These are phyloP conservation scores for Platalea minor DNA, from an alignment of 2,797 vertebrate species.

Conservation along the genomic window DNA sequence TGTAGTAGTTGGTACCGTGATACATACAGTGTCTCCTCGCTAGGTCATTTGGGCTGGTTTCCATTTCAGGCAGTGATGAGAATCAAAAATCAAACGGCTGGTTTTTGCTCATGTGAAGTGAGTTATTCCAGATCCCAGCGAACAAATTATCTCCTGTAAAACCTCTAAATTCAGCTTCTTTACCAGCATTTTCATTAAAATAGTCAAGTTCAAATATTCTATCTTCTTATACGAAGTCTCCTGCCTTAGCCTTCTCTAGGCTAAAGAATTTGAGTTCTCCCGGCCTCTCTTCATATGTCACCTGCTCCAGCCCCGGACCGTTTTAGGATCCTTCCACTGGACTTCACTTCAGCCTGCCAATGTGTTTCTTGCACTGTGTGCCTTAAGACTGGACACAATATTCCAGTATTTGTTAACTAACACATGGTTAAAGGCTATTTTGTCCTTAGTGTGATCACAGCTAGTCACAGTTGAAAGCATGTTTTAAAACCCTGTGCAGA, in stretches of 20 bases:
- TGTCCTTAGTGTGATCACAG: neutral
- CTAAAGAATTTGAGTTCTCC: neutral
- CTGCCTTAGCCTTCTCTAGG: neutral
- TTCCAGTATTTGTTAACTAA: neutral
- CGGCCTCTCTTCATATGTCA: neutral
- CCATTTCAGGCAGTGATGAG: neutral
- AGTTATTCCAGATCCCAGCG: neutral
- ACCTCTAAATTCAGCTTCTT: neutral
- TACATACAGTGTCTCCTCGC: neutral
- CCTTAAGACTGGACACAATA: neutral
- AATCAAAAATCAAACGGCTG: neutral
- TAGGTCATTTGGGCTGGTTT: neutral
- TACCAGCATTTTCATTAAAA: neutral
- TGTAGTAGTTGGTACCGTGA: neutral
- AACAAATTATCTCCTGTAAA: neutral
- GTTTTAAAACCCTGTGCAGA: neutral
- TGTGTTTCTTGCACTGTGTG: neutral
- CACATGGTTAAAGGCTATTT: neutral
- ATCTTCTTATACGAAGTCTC: neutral
- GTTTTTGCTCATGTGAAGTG: neutral
- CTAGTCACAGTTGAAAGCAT: neutral
- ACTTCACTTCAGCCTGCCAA: neutral
- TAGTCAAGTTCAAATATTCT: neutral
- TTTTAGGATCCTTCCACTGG: neutral
- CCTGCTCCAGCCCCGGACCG: neutral